A percentile compares a stretch with the other conserved stretches of the same genome.
Evolutionary conservation across 2,888 invertebrate species (phyloP).

Genomic region (Mylabris sibirica): DNA sequence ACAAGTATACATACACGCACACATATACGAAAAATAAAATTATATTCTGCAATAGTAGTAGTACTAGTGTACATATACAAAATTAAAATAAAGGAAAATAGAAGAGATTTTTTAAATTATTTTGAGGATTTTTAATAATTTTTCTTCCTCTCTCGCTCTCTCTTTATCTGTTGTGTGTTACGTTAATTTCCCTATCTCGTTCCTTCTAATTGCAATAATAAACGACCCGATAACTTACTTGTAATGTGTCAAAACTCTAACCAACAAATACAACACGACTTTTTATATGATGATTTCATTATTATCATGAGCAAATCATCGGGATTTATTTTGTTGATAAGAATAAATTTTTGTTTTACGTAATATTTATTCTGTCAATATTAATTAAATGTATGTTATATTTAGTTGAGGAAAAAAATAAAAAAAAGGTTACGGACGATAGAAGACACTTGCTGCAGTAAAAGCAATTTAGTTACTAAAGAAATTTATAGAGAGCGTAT

Average conservation of each 20-base stretch:
- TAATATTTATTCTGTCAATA: background rate
- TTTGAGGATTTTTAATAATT: too few species aligned
- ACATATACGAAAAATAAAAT: background rate
- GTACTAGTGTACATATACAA: too few species aligned
- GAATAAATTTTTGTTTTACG: constrained; percentile 26
- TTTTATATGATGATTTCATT: constrained; percentile 69
- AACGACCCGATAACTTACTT: constrained; percentile 10
- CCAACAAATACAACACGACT: constrained; percentile 53
- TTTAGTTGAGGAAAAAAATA: constrained; percentile 48
- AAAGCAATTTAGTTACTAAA: constrained; percentile 26
- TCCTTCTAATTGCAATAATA: background rate
- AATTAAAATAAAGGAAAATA: too few species aligned
- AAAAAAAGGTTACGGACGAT: constrained; percentile 55
- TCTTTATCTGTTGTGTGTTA: too few species aligned
- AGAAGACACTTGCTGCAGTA: constrained; percentile 58
- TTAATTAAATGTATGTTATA: background rate
- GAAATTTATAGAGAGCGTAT: background rate
- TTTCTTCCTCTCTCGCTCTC: background rate
- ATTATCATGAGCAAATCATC: constrained; percentile 76
- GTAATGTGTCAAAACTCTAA: constrained; percentile 37
- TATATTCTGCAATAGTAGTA: too few species aligned
- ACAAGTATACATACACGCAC: constrained; percentile 50
- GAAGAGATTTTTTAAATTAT: too few species aligned
- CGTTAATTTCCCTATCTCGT: background rate
- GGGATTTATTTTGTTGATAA: constrained; percentile 45